A percentile compares a stretch with the other conserved stretches of the same genome.
Conservation (phyloP, 2,888 invertebrate species). For the Oxyteleia sp. region DNA sequence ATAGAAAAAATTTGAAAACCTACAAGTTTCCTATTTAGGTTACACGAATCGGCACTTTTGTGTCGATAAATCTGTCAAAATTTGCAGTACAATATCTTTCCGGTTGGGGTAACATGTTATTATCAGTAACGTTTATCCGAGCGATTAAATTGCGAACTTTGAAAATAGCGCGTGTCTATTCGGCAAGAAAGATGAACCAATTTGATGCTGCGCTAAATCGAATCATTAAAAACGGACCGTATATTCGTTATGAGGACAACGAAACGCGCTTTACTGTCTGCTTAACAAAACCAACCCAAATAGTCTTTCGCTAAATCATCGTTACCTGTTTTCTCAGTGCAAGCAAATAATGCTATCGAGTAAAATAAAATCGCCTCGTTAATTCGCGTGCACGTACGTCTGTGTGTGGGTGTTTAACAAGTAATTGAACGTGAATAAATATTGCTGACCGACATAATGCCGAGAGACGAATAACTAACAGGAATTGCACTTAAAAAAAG, state of each 20-base stretch:
- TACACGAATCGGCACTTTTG: constrained; percentile 24
- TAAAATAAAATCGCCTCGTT: constrained; percentile 2
- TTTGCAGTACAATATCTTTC: constrained; percentile 40
- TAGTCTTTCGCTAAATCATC: constrained; percentile 18
- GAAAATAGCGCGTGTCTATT: constrained; percentile 10
- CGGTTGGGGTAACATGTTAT: constrained; percentile 17
- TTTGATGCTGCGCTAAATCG: constrained; percentile 6
- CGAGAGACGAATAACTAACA: constrained; percentile 1
- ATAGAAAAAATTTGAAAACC: too few species aligned
- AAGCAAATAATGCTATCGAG: constrained; percentile 9
- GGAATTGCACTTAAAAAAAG: neutral
- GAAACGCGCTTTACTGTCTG: constrained; percentile 2
- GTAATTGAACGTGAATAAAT: constrained; percentile 21
- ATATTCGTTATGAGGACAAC: neutral
- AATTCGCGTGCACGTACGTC: neutral
- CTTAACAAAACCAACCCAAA: constrained; percentile 14
- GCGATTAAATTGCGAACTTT: constrained; percentile 40
- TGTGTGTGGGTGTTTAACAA: constrained; percentile 7
- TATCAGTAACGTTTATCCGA: constrained; percentile 35
- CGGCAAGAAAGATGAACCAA: constrained; percentile 20
- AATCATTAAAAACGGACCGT: constrained; percentile 2
- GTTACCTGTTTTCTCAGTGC: neutral
- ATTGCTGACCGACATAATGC: constrained; percentile 1
- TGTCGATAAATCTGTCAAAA: constrained; percentile 43
- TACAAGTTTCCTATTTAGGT: neutral